Conservation (phyloP, 2,888 invertebrate species). For the Watsonalla binaria region DNA sequence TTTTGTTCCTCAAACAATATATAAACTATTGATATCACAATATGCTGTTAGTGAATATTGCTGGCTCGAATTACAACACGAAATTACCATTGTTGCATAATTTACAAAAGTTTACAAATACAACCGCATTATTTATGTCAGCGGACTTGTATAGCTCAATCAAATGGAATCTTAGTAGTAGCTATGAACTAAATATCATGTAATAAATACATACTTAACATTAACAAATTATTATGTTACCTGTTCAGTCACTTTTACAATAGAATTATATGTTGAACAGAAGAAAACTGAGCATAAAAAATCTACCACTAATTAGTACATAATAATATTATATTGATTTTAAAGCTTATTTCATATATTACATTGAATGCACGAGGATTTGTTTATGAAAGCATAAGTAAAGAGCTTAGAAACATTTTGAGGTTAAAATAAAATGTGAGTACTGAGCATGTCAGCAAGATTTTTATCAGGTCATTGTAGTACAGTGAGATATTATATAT, state of each 20-base stretch:
- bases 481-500: no score
- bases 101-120: neutral
- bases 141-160: neutral
- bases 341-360: neutral
- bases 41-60: conserved; percentile 31
- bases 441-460: no score
- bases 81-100: conserved; percentile 9
- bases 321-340: neutral
- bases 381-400: neutral
- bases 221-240: neutral
- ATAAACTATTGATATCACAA: conserved; percentile 49
- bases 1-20: conserved; percentile 12
- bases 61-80: conserved; percentile 33
- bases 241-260: neutral
- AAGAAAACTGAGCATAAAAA: neutral
- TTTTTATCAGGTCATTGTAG: no score
- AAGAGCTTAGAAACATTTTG: no score
- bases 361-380: neutral
- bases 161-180: neutral
- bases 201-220: conserved; percentile 1
- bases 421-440: no score
- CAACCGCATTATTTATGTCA: neutral
- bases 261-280: neutral
- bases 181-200: neutral
- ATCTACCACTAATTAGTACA: neutral